A percentile compares a stretch with the other conserved stretches of the same genome.
These are phyloP conservation scores for Myotis daubentonii DNA, from an alignment of 2,797 vertebrate genomes.

Conservation along the genomic window DNA sequence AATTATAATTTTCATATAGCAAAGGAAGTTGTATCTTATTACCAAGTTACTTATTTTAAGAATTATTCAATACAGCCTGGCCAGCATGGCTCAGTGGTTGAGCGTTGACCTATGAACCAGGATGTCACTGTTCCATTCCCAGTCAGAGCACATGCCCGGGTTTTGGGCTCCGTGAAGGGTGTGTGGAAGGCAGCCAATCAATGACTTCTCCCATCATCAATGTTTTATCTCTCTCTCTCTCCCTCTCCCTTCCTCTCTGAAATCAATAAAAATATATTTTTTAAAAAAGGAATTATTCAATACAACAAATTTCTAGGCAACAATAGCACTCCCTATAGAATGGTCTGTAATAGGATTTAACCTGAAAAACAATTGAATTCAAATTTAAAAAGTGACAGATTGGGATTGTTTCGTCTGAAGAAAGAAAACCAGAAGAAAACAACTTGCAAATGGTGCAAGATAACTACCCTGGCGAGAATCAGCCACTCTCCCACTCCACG, in stretches of 20 bases:
- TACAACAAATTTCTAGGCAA: background rate
- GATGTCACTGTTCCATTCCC: too few relatives aligned
- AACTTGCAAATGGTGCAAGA: background rate
- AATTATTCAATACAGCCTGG: background rate
- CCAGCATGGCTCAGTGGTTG: background rate
- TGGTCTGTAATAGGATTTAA: background rate
- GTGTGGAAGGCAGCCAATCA: background rate
- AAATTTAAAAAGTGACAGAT: background rate
- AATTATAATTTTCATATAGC: background rate
- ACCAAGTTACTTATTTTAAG: background rate
- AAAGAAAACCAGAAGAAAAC: conserved; percentile 13
- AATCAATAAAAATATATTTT: background rate
- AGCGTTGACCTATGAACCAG: too few relatives aligned
- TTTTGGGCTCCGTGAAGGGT: too few relatives aligned
- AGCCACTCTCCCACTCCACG: rapidly evolving
- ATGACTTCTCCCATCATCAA: background rate
- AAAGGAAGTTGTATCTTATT: background rate
- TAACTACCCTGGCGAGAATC: background rate
- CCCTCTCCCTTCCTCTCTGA: too few relatives aligned
- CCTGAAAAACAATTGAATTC: background rate
- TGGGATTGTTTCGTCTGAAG: background rate
- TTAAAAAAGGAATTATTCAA: background rate
- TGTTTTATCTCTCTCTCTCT: too few relatives aligned
- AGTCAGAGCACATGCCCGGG: too few relatives aligned
- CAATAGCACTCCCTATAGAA: background rate